Base-by-base conservation (phyloP, 2,113 vertebrate species). In the Channa maculata region DNA sequence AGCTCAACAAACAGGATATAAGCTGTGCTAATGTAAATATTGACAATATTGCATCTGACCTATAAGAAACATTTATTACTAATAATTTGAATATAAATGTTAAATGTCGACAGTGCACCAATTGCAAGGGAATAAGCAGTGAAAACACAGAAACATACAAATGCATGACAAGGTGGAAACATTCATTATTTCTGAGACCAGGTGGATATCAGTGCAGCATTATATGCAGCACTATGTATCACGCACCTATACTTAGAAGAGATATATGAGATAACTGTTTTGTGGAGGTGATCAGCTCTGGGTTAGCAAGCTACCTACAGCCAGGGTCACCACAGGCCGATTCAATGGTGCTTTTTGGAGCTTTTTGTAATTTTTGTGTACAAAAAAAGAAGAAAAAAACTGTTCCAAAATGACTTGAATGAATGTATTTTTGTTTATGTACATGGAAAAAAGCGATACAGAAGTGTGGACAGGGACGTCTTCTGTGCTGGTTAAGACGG, bases 371-470 rank as follows among this genome's bases (percentile, higher is more conserved):
- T 92, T 92, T 92, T 89, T 93, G 86, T 94, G 91, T 93, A 88
- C 88, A 84, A 88, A 90, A 91, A 89, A 88, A 86, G 72, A 65
- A 70, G 74, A 89, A 88, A 79, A 79, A 78, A 91, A 78, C 70
- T 93, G 92, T 94, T 94, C 92, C 92, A 93, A 94, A 95, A 94
- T 94, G 94, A 94, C 93, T 94, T 94, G 93, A 94, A 94, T 95
- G 94, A 95, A 95, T 95, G 94, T 94, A 95, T 91, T 94, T 93
- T 93, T 91, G 80, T 92, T 93, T 80, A 89, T 92, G 91, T 93
- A 90, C 86, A 91, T 89, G 87, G 87, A 81, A 79, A 79, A 92
- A 92, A 79, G 89, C 80, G 89, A 91, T 86, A 77, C 89, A 86
- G 89, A 87, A 87, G 88, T 72, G 79, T 85, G 75, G 87, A 83